phyloP scores from a whole-genome alignment of 1,140 invertebrate species.

The Drosophila rufa region DNA sequence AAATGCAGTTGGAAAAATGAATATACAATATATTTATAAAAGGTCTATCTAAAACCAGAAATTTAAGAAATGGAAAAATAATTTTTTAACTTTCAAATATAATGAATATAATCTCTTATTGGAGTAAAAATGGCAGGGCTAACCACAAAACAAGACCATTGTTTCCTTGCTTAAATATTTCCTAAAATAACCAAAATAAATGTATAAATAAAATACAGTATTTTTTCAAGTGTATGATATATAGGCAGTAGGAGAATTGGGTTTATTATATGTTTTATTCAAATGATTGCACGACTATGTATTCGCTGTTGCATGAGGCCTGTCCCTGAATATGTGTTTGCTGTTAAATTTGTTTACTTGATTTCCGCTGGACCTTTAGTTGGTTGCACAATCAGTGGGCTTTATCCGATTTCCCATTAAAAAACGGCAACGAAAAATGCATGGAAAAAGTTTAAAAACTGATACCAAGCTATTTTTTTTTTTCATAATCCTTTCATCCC shows the following conservation, averaged over 20 bases:
- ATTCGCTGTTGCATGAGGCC: background rate
- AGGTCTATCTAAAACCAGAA: too few relatives aligned
- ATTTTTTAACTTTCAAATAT: too few relatives aligned
- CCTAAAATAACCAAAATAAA: too few relatives aligned
- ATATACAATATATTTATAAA: too few relatives aligned
- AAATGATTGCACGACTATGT: conserved; percentile 34
- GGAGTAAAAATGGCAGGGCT: too few relatives aligned
- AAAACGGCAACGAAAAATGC: background rate
- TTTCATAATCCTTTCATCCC: conserved; percentile 17
- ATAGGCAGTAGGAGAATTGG: background rate
- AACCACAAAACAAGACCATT: too few relatives aligned
- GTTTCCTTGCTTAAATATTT: too few relatives aligned
- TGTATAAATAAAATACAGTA: too few relatives aligned
- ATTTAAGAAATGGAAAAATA: too few relatives aligned
- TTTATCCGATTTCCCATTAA: background rate
- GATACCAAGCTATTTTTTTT: conserved; percentile 19
- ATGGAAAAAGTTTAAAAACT: conserved; percentile 7
- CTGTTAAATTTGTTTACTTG: conserved; percentile 59
- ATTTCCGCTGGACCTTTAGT: conserved; percentile 50
- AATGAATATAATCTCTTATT: too few relatives aligned
- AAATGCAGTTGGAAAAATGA: conserved; percentile 2
- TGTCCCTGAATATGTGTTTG: background rate
- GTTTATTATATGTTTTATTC: conserved; percentile 43
- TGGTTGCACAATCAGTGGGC: background rate
- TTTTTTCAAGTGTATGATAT: background rate